Evolutionary conservation across 2,797 vertebrate genomes (phyloP), one percentile per base, ranked within the genome.

Genomic region (Centropyge bicolor): DNA sequence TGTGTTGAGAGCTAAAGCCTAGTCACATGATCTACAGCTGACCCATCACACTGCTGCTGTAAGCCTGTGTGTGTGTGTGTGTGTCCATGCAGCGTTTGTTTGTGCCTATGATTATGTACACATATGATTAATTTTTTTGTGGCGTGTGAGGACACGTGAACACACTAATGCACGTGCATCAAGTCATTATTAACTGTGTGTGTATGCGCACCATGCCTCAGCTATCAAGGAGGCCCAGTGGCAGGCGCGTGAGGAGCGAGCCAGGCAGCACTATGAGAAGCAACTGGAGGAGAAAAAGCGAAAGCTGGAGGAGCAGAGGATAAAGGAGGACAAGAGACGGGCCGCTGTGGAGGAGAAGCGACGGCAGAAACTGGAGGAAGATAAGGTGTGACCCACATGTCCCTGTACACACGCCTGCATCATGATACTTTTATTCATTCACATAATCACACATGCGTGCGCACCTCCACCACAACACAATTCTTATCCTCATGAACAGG

Each of bases 271-370:
- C 92, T 98, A 98, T 65, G 98, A 98, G 87, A 97, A 93, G 81
- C 98, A 97, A 61, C 82, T 97, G 83, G 97, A 97, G 80, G 98
- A 99, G 48, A 95, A 96, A 70, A 97, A 78, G 89, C 97, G 92
- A 91, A 96, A 88, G 76, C 82, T 98, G 40, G 98, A 98, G 83
- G 98, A 98, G 77, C 98, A 99, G 90, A 93, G 98, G 79, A 7
- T 94, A 20, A 98, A 96, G 84, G 98, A 99, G 86, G 97, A 98
- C 11, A 96, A 89, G 80, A 95, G 97, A 66, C 91, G 97, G 48
- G 93, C 91, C 3, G 97, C 98, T 0, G 98, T 99, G 78, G 98
- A 99, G 86, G 98, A 99, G 86, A 99, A 99, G 73, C 93, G 98
- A 48, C 95, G 96, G 36, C 97, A 97, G 90, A 97, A 96, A 54